Conservation (phyloP, 2,113 vertebrate genomes). For the Prionailurus viverrinus region DNA sequence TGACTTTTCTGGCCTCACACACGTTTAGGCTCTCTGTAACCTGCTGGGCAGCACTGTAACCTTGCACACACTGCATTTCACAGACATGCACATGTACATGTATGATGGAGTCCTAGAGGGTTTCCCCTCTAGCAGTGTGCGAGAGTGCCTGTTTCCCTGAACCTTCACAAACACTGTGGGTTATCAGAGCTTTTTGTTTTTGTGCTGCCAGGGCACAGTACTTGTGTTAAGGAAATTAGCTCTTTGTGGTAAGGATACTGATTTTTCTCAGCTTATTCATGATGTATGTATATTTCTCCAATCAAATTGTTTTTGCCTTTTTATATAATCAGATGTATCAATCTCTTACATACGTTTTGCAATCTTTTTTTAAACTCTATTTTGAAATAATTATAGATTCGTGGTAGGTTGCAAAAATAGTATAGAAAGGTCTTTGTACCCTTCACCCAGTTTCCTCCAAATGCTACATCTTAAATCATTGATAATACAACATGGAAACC, state of each 20-base stretch:
- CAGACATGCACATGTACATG: background rate
- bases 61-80: background rate
- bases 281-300: background rate
- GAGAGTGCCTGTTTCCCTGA: background rate
- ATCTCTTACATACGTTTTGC: background rate
- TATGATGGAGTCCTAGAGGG: background rate
- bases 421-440: background rate
- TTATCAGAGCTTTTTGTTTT: background rate
- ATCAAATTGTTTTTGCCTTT: background rate
- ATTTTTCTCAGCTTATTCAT: background rate
- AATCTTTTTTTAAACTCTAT: background rate
- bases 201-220: background rate
- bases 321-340: background rate
- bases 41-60: background rate
- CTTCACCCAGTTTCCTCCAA: background rate
- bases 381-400: constrained; percentile 27
- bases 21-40: background rate
- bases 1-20: background rate
- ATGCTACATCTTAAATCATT: background rate
- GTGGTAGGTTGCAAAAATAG: background rate
- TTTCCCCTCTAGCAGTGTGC: background rate
- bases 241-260: background rate
- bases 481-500: background rate
- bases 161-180: background rate
- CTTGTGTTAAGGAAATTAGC: background rate